Evolutionary conservation across 1,140 invertebrate genomes (phyloP), one percentile per base, ranked within the genome.

Genomic region (Thalassaphorura encarpata): DNA sequence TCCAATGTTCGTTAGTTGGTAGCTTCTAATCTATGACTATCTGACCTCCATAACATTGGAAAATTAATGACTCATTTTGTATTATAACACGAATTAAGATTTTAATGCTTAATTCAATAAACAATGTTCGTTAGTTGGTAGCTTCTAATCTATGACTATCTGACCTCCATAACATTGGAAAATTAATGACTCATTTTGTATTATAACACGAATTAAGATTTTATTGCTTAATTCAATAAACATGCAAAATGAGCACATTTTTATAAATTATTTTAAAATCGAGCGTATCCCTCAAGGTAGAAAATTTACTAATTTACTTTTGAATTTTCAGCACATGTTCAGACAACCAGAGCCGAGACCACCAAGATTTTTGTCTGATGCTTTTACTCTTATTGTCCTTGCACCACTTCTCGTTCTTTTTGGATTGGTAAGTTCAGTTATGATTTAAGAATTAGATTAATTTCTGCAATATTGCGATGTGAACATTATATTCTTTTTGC

Each of bases 291-390:
- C 11, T n/a, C 11, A 36, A 36, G 11, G n/a, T 36, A 36, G n/a
- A 11, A 36, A 36, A 3, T 46, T 27, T 56, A n/a, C 36, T 53
- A 31, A 21, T 31, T 53, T 50, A 52, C 55, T 24, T 49, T 53
- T 57, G 43, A 51, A 69, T n/a, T 75, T 79, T 23, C 69, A 85
- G 77, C 95, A 99, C 75, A 73, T 84, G 74, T 98, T 98, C 80
- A 82, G 92, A 29, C 80, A 83, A 69, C 87, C 93, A 13, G 95
- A 98, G 70, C 85, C 86, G 66, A 78, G 92, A 43, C 95, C 96
- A 42, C 78, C 92, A 15, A 79, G 80, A 42, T 70, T 84, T 46
- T 83, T 98, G 29, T 97, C 93, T 0, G 84, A 90, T 69, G 77
- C 91, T 26, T 98, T 97, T 71, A 94, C 91, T 48, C 79, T 78